A percentile compares a stretch with the other conserved stretches of the same genome.
These are phyloP conservation scores for Eupithecia insigniata DNA, from an alignment of 2,888 invertebrate species.

Conservation along the genomic window DNA sequence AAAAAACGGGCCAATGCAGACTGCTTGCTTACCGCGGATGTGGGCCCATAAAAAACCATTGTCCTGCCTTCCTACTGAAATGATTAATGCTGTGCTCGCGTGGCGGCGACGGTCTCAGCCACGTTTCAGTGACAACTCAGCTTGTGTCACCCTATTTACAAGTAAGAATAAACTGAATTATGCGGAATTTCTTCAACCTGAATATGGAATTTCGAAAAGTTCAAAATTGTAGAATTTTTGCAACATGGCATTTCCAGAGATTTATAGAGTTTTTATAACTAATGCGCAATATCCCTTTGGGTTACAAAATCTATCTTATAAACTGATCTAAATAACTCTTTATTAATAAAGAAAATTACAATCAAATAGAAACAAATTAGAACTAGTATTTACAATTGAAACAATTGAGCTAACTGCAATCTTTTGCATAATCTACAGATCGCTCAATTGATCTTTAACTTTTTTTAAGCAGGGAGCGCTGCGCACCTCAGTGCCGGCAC, in stretches of 20 bases:
- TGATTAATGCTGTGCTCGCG: conserved; percentile 73
- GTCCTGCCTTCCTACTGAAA: conserved; percentile 57
- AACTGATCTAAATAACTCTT: no score
- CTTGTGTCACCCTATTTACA: conserved; percentile 16
- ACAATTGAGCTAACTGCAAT: no score
- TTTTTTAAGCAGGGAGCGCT: no score
- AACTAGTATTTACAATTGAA: no score
- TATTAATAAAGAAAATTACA: no score
- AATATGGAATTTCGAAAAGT: background rate
- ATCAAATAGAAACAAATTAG: no score
- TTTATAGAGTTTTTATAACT: background rate
- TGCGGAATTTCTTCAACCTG: background rate
- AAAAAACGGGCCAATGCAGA: conserved; percentile 59
- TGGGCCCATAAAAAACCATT: conserved; percentile 67
- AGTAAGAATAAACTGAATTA: conserved; percentile 8
- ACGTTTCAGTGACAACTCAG: conserved; percentile 32
- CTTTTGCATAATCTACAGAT: no score
- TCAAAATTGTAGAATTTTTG: background rate
- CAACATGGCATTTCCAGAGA: background rate
- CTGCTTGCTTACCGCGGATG: conserved; percentile 49
- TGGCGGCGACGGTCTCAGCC: conserved; percentile 58
- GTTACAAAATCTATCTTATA: background rate
- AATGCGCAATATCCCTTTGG: background rate
- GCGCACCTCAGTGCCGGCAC: no score
- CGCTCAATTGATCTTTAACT: no score